Evolutionary conservation across 2,797 vertebrate species (phyloP), one percentile per base, ranked within the genome.

Genomic region (Smutsia temminckii): DNA sequence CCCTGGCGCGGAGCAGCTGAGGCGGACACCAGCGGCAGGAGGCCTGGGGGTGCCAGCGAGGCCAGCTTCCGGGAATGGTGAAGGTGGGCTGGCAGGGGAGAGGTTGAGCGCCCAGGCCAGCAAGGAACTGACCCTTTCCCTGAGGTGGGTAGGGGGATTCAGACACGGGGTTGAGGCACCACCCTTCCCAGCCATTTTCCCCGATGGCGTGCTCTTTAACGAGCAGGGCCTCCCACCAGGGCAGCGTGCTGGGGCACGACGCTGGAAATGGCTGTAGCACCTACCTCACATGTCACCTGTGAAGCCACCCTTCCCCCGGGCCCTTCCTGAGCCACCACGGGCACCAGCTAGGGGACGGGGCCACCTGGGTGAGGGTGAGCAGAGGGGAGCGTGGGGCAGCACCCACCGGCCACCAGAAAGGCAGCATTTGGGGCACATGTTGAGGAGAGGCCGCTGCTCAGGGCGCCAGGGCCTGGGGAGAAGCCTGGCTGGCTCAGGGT

Each of bases 211-310:
- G 18, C 74, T 53, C 18, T 75, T 34, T n/a, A 34, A 34, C n/a
- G 74, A 53, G 7, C 2, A 14, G 49, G 11, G 27, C 17, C 21
- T 59, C 37, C 72, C 86, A 10, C 0, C 40, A 59, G 61, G 46
- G 13, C 25, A 4, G 4, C 0, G 0, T 12, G 37, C 46, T 46
- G 46, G 46, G 46, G 46, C 46, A 46, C 10, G 11, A 46, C 11
- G 46, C 46, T 46, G 46, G 46, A 85, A 78, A 25, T 0, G 59
- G 37, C 17, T 6, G 3, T 27, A 40, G 64, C 23, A 46, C 46
- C 46, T 46, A 46, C 46, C 32, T 32, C 46, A 74, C 51, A 34
- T 6, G 0, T 17, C 53, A 29, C 80, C 37, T 20, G 3, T 1
- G 29, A 74, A n/a, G 34, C 59, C 6, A 0, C 18, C 32, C 42